Base-by-base conservation (phyloP, 1,140 invertebrate species). In the Myzus persicae region DNA sequence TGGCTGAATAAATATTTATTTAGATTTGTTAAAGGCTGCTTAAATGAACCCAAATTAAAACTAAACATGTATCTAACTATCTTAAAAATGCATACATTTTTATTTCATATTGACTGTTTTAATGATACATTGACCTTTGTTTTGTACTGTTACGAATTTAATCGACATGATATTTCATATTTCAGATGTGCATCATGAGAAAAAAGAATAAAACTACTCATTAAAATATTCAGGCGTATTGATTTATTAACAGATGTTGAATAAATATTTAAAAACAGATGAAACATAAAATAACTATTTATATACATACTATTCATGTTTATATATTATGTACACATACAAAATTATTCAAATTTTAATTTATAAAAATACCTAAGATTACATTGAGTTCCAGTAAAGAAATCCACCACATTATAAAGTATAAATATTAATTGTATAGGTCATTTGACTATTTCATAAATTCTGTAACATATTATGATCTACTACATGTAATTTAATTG, bases 151-250 rank as follows among this genome's bases (percentile, higher is more conserved):
- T 18, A n/a, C 14, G 36, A 54, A 18, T 90, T 31, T 22, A 59
- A 40, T 59, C 42, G 42, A 81, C 51, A 26, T 90, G 31, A 85
- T 44, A 82, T 94, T 95, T 95, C 93, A 93, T 90, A 94, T 89
- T 94, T 81, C 95, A 95, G 95, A 95, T 94, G 94, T 90, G 46
- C 88, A 94, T 24, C 95, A 95, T 67, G 95, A 95, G 89, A 96
- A 95, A 94, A 95, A 95, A 94, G 95, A 96, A 93, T 95, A 95
- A n/a, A 76, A n/a, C 14, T 76, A 94, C 82, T 18, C 31, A 67
- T 59, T 59, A 26, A 59, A 42, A 46, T 44, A 24, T 5, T 54
- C 46, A 38, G 22, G 26, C 6, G 24, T 24, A 26, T 40, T 40
- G 20, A 40, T 90, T 54, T 40, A 59, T 90, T 51, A 59, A 59